Percentiles rank a stretch among this genome's conserved stretches.
Conservation (phyloP, 2,888 invertebrate species). For the Operophtera brumata region DNA sequence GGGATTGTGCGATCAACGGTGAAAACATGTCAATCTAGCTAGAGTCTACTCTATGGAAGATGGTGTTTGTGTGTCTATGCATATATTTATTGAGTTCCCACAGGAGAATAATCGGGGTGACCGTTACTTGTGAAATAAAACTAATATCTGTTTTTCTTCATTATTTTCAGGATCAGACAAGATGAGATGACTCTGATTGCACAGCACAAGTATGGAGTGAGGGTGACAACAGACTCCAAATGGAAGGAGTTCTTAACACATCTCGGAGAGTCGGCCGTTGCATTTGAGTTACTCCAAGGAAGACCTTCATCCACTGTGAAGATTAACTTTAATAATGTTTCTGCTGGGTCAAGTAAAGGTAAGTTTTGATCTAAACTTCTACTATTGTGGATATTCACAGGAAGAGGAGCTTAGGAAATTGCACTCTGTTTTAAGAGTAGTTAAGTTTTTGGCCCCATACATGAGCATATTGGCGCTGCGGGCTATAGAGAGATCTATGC, state of each 20-base stretch:
- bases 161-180: constrained; percentile 76
- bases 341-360: constrained; percentile 79
- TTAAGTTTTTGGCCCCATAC: too few relatives aligned
- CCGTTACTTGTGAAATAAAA: neutral
- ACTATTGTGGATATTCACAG: too few relatives aligned
- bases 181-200: constrained; percentile 84
- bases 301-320: constrained; percentile 82
- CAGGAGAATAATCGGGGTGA: too few relatives aligned
- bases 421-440: too few relatives aligned
- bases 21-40: too few relatives aligned
- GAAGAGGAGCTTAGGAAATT: too few relatives aligned
- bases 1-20: too few relatives aligned
- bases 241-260: constrained; percentile 80
- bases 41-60: too few relatives aligned
- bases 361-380: constrained; percentile 1
- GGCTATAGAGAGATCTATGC: too few relatives aligned
- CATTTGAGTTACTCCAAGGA: constrained; percentile 85
- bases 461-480: too few relatives aligned
- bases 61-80: too few relatives aligned
- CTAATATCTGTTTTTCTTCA: neutral
- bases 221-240: constrained; percentile 68
- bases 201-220: constrained; percentile 84
- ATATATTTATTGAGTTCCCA: too few relatives aligned
- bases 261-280: constrained; percentile 84
- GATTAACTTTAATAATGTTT: constrained; percentile 69